Conservation (phyloP, 2,797 vertebrate genomes). For the Petrocephalus sullivani region DNA sequence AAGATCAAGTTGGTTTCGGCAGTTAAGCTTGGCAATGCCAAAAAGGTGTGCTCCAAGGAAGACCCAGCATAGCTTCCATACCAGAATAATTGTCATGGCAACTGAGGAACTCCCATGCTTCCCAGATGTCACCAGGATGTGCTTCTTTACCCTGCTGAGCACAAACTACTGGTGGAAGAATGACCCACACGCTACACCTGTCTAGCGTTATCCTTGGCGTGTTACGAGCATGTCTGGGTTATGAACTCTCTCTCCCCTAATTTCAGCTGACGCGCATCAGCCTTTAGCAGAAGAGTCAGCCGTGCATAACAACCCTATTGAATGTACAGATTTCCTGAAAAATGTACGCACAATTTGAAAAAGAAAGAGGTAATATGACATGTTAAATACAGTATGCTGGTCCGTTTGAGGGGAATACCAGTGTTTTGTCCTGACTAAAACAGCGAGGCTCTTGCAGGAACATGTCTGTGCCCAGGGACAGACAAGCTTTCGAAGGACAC, state of each 20-base stretch:
- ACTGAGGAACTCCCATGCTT: conserved; percentile 6
- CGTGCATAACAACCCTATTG: background rate
- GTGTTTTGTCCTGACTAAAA: background rate
- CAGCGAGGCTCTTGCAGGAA: background rate
- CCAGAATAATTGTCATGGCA: conserved; percentile 10
- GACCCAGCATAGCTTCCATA: background rate
- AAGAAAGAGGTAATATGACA: background rate
- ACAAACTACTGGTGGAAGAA: background rate
- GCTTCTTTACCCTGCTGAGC: background rate
- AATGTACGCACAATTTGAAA: background rate
- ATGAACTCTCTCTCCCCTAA: background rate
- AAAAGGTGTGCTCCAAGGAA: conserved; percentile 8
- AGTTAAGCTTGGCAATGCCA: background rate
- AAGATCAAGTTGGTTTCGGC: background rate
- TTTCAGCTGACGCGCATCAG: background rate
- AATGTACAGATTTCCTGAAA: conserved; percentile 1
- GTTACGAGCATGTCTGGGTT: background rate
- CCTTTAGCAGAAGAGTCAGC: background rate
- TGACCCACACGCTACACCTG: background rate
- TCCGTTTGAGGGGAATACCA: background rate
- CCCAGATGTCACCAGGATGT: background rate
- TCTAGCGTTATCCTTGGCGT: background rate
- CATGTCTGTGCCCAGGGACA: background rate
- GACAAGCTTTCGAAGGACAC: background rate
- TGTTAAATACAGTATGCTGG: background rate